Evolutionary conservation across 2,888 invertebrate species (phyloP).

Genomic region (Scaptomyza caliginosa): DNA sequence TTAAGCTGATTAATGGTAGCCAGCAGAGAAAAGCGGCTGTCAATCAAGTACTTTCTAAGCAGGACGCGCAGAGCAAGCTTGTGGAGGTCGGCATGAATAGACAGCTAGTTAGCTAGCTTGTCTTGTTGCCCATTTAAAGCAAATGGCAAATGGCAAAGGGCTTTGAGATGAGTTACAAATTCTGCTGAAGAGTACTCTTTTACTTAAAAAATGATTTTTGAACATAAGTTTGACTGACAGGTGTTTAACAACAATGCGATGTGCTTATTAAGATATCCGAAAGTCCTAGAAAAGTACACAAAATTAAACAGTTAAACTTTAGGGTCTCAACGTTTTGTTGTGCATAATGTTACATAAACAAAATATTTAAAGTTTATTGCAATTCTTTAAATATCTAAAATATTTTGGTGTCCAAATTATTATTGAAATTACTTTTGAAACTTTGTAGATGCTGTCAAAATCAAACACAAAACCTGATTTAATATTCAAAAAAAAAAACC

Average conservation of each 20-base stretch:
- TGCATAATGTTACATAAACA: no score
- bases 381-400: not conserved
- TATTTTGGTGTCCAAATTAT: not conserved
- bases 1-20: slow-evolving; percentile 69
- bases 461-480: slow-evolving; percentile 22
- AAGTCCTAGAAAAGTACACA: not conserved
- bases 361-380: no score
- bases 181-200: slow-evolving; percentile 9
- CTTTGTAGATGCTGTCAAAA: slow-evolving; percentile 9
- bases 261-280: slow-evolving; percentile 2
- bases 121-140: slow-evolving; percentile 53
- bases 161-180: slow-evolving; percentile 51
- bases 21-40: slow-evolving; percentile 58
- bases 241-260: slow-evolving; percentile 1
- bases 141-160: slow-evolving; percentile 56
- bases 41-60: slow-evolving; percentile 51
- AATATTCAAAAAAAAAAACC: slow-evolving; percentile 4
- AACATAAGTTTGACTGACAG: slow-evolving; percentile 13
- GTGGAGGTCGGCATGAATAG: slow-evolving; percentile 30
- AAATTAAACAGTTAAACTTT: no score
- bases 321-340: no score
- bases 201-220: slow-evolving; percentile 2
- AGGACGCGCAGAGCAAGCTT: slow-evolving; percentile 11
- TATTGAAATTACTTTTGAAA: not conserved
- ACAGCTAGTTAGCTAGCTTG: slow-evolving; percentile 60